These are phyloP conservation scores for Tenthredo distinguenda DNA, from an alignment of 2,888 invertebrate species.

Conservation along the genomic window DNA sequence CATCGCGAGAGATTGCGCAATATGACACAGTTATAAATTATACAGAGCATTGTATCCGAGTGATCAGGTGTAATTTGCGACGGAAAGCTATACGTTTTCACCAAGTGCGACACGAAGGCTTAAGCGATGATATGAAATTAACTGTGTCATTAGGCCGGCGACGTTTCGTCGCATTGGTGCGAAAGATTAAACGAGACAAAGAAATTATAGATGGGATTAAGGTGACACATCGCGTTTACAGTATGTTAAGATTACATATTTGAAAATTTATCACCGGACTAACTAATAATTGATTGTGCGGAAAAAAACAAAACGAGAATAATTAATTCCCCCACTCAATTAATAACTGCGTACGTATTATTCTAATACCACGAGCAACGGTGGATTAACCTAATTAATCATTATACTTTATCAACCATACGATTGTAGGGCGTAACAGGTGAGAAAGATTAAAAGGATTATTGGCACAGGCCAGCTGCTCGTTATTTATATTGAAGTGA, in stretches of 20 bases:
- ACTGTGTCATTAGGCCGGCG: slow-evolving; percentile 17
- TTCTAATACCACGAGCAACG: not conserved
- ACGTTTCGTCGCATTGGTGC: not conserved
- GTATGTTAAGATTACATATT: not conserved
- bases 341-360: not conserved
- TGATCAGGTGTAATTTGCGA: not conserved
- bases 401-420: not conserved
- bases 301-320: not conserved
- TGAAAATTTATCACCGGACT: not conserved
- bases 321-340: not conserved
- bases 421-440: not conserved
- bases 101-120: not conserved
- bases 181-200: not conserved
- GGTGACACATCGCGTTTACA: not conserved
- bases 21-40: not conserved
- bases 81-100: slow-evolving; percentile 9
- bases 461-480: not conserved
- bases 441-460: not conserved
- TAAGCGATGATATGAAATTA: not conserved
- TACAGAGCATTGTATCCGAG: not conserved
- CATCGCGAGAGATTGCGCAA: not conserved
- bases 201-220: not conserved
- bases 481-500: not conserved
- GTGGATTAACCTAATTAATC: not conserved
- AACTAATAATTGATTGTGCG: not conserved